Conservation (phyloP, 2,113 vertebrate genomes). For the Leptodactylus fuscus region DNA sequence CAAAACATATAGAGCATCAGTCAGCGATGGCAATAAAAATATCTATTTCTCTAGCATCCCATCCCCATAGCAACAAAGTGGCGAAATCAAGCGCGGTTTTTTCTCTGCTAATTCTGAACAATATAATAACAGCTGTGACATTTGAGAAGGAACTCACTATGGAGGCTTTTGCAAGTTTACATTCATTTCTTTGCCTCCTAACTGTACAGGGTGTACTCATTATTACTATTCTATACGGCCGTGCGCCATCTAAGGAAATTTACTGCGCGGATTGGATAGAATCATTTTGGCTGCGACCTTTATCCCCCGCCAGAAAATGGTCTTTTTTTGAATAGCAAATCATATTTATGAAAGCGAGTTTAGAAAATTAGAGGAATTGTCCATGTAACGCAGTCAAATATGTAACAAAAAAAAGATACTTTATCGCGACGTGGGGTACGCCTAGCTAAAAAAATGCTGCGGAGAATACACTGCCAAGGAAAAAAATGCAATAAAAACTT, state of each 20-base stretch:
- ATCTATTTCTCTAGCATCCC: constrained; percentile 8
- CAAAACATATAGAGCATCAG: constrained; percentile 1
- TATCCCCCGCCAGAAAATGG: neutral
- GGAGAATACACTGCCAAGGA: too few relatives aligned
- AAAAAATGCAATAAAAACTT: too few relatives aligned
- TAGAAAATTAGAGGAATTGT: neutral
- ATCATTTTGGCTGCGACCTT: neutral
- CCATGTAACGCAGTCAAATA: too few relatives aligned
- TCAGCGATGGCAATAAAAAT: constrained; percentile 19
- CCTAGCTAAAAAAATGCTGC: too few relatives aligned
- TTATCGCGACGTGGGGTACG: too few relatives aligned
- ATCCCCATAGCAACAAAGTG: constrained; percentile 44
- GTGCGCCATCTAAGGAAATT: neutral
- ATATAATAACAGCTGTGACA: constrained; percentile 33
- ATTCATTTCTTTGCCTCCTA: constrained; percentile 24
- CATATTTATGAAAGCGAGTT: neutral
- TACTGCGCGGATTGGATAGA: neutral
- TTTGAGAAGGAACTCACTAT: constrained; percentile 29
- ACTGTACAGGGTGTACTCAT: neutral
- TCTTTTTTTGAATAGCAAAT: neutral
- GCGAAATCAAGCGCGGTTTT: constrained; percentile 23
- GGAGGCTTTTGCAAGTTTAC: constrained; percentile 30
- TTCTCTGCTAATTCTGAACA: constrained; percentile 30
- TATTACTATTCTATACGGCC: neutral
- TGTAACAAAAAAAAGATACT: too few relatives aligned